Percentiles rank a stretch among this genome's conserved stretches.
Conservation (phyloP, 2,888 invertebrate genomes). For the Drepanosiphum platanoidis region DNA sequence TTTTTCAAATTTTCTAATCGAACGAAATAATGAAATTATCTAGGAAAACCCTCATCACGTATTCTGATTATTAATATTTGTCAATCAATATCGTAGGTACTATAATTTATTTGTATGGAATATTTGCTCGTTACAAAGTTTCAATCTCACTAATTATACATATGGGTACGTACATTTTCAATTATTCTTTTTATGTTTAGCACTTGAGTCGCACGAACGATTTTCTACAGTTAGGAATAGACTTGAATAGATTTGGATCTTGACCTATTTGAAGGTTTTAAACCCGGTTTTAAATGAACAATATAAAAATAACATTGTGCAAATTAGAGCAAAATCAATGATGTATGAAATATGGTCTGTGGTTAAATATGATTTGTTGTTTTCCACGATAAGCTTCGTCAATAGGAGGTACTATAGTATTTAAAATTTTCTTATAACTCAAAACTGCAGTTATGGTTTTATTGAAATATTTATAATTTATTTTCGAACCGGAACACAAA, state of each 20-base stretch:
- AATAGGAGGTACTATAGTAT: not conserved
- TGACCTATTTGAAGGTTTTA: not conserved
- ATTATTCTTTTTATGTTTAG: not conserved
- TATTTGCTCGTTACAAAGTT: too few species aligned
- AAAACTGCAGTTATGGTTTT: not conserved
- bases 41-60: too few species aligned
- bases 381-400: not conserved
- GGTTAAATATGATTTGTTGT: not conserved
- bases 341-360: not conserved
- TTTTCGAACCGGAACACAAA: too few species aligned
- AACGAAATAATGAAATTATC: too few species aligned
- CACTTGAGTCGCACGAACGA: not conserved
- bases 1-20: too few species aligned
- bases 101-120: too few species aligned
- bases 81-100: too few species aligned
- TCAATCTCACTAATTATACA: not conserved
- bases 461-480: not conserved
- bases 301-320: not conserved
- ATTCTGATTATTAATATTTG: too few species aligned
- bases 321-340: not conserved
- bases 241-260: not conserved
- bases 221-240: not conserved
- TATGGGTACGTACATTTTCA: not conserved
- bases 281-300: not conserved
- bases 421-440: not conserved